Evolutionary conservation across 2,797 vertebrate genomes (phyloP).

Genomic region (Hyperoplus immaculatus): DNA sequence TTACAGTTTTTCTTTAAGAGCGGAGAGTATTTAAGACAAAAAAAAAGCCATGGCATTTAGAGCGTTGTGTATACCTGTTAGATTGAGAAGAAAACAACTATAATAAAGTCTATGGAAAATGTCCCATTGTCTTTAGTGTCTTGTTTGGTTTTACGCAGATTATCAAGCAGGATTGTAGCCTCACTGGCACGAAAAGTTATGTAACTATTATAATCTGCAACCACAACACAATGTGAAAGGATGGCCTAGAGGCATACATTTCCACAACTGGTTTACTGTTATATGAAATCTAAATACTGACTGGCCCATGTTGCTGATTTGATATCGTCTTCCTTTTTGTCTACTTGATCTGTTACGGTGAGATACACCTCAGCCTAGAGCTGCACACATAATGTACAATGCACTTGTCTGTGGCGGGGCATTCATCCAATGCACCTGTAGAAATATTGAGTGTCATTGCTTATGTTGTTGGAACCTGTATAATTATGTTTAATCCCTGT

Average conservation of each 20-base stretch:
- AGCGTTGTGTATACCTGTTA: constrained; percentile 84
- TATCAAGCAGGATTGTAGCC: neutral
- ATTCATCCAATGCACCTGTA: neutral
- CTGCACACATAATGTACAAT: neutral
- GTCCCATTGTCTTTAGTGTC: constrained; percentile 14
- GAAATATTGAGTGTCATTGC: neutral
- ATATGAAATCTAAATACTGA: neutral
- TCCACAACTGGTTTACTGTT: neutral
- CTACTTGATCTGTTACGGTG: neutral
- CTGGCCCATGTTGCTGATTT: neutral
- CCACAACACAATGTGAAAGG: neutral
- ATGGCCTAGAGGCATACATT: neutral
- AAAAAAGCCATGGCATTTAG: constrained; percentile 84
- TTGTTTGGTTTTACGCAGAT: neutral
- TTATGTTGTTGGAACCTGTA: neutral
- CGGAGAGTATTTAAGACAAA: constrained; percentile 88
- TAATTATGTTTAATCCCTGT: neutral
- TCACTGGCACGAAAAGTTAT: neutral
- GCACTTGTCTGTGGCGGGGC: too few species aligned
- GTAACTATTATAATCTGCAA: neutral
- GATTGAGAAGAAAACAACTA: constrained; percentile 77
- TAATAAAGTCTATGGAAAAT: constrained; percentile 87
- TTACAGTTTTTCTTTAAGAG: constrained; percentile 88
- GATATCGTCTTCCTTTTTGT: neutral
- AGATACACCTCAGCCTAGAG: neutral